Percentiles rank a stretch among this genome's conserved stretches.
phyloP scores from a whole-genome alignment of 2,797 vertebrate genomes.

The Lepidocolaptes lacrymiger region DNA sequence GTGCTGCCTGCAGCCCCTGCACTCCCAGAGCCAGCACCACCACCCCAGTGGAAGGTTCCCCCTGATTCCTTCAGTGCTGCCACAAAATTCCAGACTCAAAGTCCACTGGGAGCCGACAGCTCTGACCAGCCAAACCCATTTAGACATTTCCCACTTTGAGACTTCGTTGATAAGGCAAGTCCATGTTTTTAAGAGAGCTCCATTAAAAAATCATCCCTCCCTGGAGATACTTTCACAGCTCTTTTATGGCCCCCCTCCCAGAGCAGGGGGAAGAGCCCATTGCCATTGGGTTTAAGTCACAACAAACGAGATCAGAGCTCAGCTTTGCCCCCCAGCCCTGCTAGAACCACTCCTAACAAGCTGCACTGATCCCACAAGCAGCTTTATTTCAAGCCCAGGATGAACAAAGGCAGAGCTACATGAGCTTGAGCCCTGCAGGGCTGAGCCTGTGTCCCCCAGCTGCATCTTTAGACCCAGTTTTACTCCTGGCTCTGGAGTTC shows the following conservation, averaged over 20 bases:
- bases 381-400: neutral
- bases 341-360: neutral
- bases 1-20: neutral
- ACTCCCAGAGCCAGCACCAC: neutral
- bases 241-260: neutral
- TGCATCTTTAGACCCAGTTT: neutral
- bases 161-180: neutral
- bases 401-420: neutral
- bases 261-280: neutral
- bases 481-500: neutral
- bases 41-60: neutral
- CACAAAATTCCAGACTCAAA: accelerated
- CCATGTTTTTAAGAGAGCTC: neutral
- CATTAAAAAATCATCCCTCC: neutral
- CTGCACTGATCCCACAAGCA: neutral
- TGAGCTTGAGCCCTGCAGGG: neutral
- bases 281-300: neutral
- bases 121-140: neutral
- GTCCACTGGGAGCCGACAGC: accelerated
- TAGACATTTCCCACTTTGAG: neutral
- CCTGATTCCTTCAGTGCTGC: neutral
- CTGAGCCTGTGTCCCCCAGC: neutral
- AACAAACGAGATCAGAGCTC: neutral
- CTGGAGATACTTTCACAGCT: neutral
- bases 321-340: neutral